phyloP scores from a whole-genome alignment of 2,113 vertebrate species.

The Bubo bubo region DNA sequence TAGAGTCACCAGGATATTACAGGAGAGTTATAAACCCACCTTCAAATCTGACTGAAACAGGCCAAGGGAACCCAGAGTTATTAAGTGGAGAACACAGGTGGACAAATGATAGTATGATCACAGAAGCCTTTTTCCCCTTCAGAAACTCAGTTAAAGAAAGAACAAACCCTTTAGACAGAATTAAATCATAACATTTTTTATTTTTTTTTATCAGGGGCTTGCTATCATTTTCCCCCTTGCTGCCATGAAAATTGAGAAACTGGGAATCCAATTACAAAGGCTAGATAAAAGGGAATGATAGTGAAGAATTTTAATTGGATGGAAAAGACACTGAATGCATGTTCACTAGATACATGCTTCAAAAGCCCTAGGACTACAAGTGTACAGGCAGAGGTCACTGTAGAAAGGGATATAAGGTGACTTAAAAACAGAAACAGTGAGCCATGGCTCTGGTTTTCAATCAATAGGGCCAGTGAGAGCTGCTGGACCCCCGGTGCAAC shows the following conservation, averaged over 20 bases:
- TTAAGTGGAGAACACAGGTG: neutral
- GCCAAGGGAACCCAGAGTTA: neutral
- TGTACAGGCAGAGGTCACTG: neutral
- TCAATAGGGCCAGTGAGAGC: neutral
- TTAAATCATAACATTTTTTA: slow-evolving; percentile 52
- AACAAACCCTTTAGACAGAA: slow-evolving; percentile 48
- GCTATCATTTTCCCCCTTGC: slow-evolving; percentile 33
- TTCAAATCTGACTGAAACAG: neutral
- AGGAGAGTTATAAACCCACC: neutral
- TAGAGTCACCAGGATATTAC: neutral
- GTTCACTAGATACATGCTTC: neutral
- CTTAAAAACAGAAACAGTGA: neutral
- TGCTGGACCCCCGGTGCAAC: neutral
- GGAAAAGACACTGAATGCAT: slow-evolving; percentile 21
- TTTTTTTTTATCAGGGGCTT: slow-evolving; percentile 49
- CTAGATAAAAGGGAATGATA: slow-evolving; percentile 73
- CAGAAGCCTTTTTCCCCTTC: neutral
- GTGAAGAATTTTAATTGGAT: slow-evolving; percentile 75
- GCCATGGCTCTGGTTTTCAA: neutral
- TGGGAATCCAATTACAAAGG: slow-evolving; percentile 78
- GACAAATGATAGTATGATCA: neutral
- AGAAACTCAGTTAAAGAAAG: neutral
- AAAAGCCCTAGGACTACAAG: neutral
- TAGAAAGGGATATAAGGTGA: slow-evolving; percentile 1
- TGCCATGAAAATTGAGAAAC: slow-evolving; percentile 75